A percentile compares a stretch with the other conserved stretches of the same genome.
Evolutionary conservation across 1,140 invertebrate genomes (phyloP).

Genomic region (Paraescarpia echinospica): DNA sequence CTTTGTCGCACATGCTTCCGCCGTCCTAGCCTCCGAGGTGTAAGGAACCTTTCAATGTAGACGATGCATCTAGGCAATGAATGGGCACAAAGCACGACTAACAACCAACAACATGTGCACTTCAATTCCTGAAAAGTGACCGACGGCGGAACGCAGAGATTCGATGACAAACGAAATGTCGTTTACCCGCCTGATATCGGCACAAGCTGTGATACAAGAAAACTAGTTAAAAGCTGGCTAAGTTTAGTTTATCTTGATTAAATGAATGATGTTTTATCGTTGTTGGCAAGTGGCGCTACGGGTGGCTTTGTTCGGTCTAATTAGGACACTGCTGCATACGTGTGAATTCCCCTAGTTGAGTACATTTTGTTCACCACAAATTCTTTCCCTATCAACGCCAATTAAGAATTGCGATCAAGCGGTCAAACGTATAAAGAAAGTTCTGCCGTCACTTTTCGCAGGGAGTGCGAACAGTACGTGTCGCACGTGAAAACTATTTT

Average conservation of each 20-base stretch:
- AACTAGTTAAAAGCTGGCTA: neutral
- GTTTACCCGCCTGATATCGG: neutral
- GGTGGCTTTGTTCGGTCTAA: neutral
- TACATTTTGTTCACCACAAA: neutral
- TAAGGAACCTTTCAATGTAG: neutral
- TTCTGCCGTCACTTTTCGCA: neutral
- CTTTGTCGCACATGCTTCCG: neutral
- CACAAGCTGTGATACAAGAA: neutral
- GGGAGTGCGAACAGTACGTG: neutral
- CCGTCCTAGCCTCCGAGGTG: too few relatives aligned
- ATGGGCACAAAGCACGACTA: too few relatives aligned
- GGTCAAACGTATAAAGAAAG: neutral
- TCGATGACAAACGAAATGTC: neutral
- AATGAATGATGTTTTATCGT: neutral
- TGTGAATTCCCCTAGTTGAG: neutral
- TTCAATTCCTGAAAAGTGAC: neutral
- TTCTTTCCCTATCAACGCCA: neutral
- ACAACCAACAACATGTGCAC: too few relatives aligned
- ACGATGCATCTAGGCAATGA: neutral
- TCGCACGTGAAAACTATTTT: neutral
- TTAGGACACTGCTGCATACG: neutral
- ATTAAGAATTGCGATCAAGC: neutral
- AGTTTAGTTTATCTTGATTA: neutral
- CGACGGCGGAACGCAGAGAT: neutral
- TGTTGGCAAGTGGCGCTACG: neutral